These are phyloP conservation scores for Dolichotis patagonum DNA, from an alignment of 2,113 vertebrate species.

Conservation along the genomic window DNA sequence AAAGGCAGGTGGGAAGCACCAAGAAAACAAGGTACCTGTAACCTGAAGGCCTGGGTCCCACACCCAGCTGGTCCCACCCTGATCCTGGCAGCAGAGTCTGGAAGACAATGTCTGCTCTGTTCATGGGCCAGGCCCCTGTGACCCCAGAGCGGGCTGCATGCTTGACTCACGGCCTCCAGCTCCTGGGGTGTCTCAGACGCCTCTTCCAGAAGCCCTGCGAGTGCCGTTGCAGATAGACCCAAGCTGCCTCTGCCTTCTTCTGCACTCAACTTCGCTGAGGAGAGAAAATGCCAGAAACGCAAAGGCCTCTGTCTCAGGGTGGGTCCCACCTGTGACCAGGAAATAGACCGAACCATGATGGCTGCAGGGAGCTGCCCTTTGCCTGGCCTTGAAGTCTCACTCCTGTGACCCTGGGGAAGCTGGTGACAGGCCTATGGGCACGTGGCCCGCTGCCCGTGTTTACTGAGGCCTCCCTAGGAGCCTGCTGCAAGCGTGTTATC, in stretches of 20 bases:
- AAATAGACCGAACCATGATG: accelerated
- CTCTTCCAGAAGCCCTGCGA: background rate
- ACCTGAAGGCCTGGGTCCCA: accelerated
- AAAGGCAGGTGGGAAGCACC: background rate
- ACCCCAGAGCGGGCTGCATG: background rate
- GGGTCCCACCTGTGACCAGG: background rate
- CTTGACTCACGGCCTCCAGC: background rate
- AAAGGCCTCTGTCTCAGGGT: background rate
- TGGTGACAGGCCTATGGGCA: background rate
- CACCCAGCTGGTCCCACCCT: background rate
- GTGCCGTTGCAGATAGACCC: accelerated
- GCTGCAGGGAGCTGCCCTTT: background rate
- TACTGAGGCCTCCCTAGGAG: accelerated
- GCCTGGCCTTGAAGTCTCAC: accelerated
- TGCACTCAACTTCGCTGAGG: background rate
- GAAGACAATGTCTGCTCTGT: accelerated
- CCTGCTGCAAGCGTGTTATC: accelerated
- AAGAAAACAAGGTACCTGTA: accelerated
- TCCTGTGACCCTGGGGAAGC: background rate
- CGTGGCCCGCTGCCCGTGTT: accelerated
- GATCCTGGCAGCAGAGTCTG: background rate
- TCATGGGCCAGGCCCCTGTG: too few species aligned
- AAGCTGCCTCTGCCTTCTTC: accelerated
- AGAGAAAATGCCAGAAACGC: background rate
- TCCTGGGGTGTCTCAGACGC: background rate